A percentile compares a stretch with the other conserved stretches of the same genome.
Evolutionary conservation across 2,888 invertebrate species (phyloP).

Genomic region (Microctonus aethiopoides): DNA sequence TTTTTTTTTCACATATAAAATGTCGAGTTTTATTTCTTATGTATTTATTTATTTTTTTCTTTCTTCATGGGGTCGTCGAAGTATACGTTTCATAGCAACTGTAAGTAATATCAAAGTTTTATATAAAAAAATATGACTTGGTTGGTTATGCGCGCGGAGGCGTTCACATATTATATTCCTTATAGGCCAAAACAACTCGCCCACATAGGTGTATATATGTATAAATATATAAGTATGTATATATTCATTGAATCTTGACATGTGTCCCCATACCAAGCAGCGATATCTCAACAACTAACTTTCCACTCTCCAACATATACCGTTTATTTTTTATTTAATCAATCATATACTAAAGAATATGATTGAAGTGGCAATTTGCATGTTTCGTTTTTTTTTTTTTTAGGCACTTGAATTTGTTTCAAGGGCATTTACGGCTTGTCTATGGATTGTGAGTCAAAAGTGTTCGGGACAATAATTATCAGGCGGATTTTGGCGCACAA

Average conservation of each 20-base stretch:
- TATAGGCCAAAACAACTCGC: slow-evolving; percentile 8
- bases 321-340: slow-evolving; percentile 9
- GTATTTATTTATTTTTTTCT: background rate
- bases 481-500: background rate
- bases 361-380: background rate
- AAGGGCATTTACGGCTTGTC: background rate
- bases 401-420: background rate
- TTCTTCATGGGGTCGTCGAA: background rate
- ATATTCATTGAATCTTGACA: background rate
- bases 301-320: slow-evolving; percentile 23
- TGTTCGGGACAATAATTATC: background rate
- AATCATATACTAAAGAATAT: slow-evolving; percentile 12
- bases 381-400: slow-evolving; percentile 23
- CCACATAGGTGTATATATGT: background rate
- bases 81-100: background rate
- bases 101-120: background rate
- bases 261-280: slow-evolving; percentile 59
- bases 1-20: too few species aligned
- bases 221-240: background rate
- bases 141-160: background rate
- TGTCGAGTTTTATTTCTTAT: too few species aligned
- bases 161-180: slow-evolving; percentile 9
- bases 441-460: background rate
- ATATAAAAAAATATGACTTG: background rate
- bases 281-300: slow-evolving; percentile 51